Percentiles rank a stretch among this genome's conserved stretches.
These are phyloP conservation scores for Littorina saxatilis DNA, from an alignment of 1,140 invertebrate genomes.

Conservation along the genomic window DNA sequence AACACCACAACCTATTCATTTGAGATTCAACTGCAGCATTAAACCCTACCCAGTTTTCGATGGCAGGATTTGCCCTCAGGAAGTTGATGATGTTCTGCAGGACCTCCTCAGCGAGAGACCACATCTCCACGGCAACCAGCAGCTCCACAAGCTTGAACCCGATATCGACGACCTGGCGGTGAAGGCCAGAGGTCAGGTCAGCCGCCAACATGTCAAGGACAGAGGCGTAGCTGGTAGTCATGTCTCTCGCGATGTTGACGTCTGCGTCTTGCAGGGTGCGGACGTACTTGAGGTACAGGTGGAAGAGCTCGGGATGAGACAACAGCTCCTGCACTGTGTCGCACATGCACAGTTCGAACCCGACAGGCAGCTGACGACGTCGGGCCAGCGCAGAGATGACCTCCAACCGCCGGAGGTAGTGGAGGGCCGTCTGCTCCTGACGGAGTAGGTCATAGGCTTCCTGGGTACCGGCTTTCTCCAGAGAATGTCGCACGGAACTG, in stretches of 20 bases:
- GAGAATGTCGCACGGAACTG: slow-evolving; percentile 54
- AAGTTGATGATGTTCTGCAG: slow-evolving; percentile 59
- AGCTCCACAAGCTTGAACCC: slow-evolving; percentile 65
- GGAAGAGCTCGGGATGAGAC: slow-evolving; percentile 59
- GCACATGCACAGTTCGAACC: slow-evolving; percentile 71
- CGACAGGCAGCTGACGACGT: slow-evolving; percentile 63
- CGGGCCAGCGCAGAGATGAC: slow-evolving; percentile 85
- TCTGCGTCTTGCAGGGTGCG: slow-evolving; percentile 55
- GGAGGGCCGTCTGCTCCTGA: slow-evolving; percentile 94
- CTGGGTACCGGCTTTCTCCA: slow-evolving; percentile 51
- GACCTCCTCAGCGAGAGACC: slow-evolving; percentile 60
- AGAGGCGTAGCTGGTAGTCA: slow-evolving; percentile 64
- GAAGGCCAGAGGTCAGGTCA: not conserved
- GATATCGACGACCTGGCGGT: slow-evolving; percentile 48
- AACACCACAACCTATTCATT: too few relatives aligned
- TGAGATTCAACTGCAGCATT: too few relatives aligned
- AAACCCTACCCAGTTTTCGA: slow-evolving; percentile 64
- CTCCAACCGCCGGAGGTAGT: slow-evolving; percentile 94
- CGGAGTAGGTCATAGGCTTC: slow-evolving; percentile 90
- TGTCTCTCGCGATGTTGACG: slow-evolving; percentile 61
- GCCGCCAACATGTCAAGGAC: slow-evolving; percentile 54
- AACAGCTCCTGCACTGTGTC: slow-evolving; percentile 67
- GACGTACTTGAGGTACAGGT: slow-evolving; percentile 70
- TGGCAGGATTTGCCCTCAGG: slow-evolving; percentile 57
- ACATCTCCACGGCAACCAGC: slow-evolving; percentile 61